These are phyloP conservation scores for Meteorus cinctellus DNA, from an alignment of 2,888 invertebrate genomes.

Conservation along the genomic window DNA sequence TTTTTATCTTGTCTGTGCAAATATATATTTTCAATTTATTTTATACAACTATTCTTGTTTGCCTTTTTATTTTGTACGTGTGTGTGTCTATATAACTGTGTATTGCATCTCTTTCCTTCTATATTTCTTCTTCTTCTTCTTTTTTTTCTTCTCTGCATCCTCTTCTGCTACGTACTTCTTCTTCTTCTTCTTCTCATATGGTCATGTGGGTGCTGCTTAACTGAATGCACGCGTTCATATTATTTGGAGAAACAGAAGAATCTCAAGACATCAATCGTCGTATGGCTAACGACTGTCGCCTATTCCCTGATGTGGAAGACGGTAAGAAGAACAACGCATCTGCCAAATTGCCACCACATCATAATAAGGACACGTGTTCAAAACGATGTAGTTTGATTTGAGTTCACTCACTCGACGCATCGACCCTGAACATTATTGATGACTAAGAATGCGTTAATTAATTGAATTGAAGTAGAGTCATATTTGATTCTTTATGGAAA, in stretches of 20 bases:
- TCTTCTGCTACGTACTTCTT: slow-evolving; percentile 14
- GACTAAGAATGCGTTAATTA: slow-evolving; percentile 40
- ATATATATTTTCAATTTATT: background rate
- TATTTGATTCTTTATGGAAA: too few species aligned
- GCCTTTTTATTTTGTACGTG: slow-evolving; percentile 30
- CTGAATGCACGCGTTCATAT: background rate
- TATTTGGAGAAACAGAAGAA: slow-evolving; percentile 27
- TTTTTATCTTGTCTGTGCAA: background rate
- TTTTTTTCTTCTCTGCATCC: slow-evolving; percentile 13
- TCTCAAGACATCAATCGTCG: slow-evolving; percentile 14
- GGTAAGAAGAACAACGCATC: slow-evolving; percentile 61
- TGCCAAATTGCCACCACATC: slow-evolving; percentile 16
- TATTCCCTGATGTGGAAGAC: slow-evolving; percentile 61
- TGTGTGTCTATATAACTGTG: slow-evolving; percentile 20
- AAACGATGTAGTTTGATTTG: slow-evolving; percentile 30
- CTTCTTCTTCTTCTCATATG: slow-evolving; percentile 5
- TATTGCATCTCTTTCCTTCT: slow-evolving; percentile 12
- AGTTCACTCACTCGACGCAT: slow-evolving; percentile 45
- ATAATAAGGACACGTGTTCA: slow-evolving; percentile 10
- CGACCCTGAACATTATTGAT: slow-evolving; percentile 25
- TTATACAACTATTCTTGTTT: slow-evolving; percentile 33
- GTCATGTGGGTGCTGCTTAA: background rate
- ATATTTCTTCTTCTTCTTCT: slow-evolving; percentile 28
- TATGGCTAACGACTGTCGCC: slow-evolving; percentile 58
- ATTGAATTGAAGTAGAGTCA: slow-evolving; percentile 10